Percentiles rank a stretch among this genome's conserved stretches.
These are phyloP conservation scores for Physeter macrocephalus DNA, from an alignment of 2,113 vertebrate species.

Conservation along the genomic window DNA sequence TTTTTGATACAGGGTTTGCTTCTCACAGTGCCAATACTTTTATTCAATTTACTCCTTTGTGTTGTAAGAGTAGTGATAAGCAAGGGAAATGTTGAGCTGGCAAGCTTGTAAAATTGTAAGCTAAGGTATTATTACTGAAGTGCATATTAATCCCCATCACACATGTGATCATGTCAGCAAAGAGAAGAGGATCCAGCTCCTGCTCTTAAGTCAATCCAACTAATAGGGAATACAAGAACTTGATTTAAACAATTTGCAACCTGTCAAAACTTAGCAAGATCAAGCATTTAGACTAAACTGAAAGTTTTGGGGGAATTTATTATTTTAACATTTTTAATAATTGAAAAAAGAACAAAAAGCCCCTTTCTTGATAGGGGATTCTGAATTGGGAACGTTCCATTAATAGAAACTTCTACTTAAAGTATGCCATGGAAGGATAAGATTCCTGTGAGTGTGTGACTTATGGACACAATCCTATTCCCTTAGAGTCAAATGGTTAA, in stretches of 20 bases:
- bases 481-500: background rate
- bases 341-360: background rate
- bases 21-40: background rate
- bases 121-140: background rate
- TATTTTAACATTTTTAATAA: conserved; percentile 19
- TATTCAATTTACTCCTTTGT: background rate
- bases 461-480: background rate
- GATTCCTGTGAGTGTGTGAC: background rate
- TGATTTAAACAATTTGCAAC: conserved; percentile 48
- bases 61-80: background rate
- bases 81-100: background rate
- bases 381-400: background rate
- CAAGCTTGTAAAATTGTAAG: conserved; percentile 25
- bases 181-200: conserved; percentile 21
- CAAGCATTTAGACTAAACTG: conserved; percentile 34
- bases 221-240: conserved; percentile 11
- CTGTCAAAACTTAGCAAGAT: conserved; percentile 48
- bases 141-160: background rate
- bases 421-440: background rate
- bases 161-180: background rate
- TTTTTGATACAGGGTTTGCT: background rate
- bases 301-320: background rate
- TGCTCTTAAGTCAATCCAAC: conserved; percentile 30
- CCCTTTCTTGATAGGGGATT: background rate
- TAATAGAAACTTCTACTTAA: background rate